Evolutionary conservation across 2,797 vertebrate genomes (phyloP), one percentile per base, ranked within the genome.

Genomic region (Microchirus variegatus): DNA sequence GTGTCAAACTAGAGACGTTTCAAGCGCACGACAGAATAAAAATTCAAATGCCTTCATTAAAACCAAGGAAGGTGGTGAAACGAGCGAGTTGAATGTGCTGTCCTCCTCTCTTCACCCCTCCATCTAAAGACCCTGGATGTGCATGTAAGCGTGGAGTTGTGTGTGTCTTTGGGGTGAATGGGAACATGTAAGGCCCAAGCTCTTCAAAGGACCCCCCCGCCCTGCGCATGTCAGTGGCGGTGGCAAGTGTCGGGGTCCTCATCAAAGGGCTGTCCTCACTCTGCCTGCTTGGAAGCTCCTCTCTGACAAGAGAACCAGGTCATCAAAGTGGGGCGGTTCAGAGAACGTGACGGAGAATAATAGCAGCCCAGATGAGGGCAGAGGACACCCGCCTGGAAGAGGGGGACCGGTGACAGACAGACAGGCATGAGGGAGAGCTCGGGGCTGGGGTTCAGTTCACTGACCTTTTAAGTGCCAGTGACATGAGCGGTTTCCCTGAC

Each of bases 1-100:
- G 52, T 55, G 38, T 16, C 45, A n/a, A 43, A 22, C 70, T 67
- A 36, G 67, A 63, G 70, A 59, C 42, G 26, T 76, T 66, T 71
- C 59, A 18, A 76, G 76, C 70, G 18, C 43, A 53, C 59, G 57
- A 77, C 63, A 41, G 75, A 38, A 72, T 65, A 46, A 67, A 86
- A 87, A 91, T 90, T 91, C 89, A 90, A 89, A 91, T 85, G 73
- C 69, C 79, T 82, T 91, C 89, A 87, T 91, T 88, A 90, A 88
- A 91, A 85, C 53, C 49, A 35, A 41, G 26, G 52, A 74, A 69
- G 22, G 10, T 45, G 12, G 67, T 79, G 55, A 78, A 75, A 76
- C 63, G 61, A 67, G 42, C 19, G 78, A 61, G 38, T 35, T 59
- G 66, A 63, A n/a, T n/a, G 52, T 15, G 15, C 73, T 44, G 45